Conservation (phyloP, 1,140 invertebrate genomes). For the Drosophila prosaltans region DNA sequence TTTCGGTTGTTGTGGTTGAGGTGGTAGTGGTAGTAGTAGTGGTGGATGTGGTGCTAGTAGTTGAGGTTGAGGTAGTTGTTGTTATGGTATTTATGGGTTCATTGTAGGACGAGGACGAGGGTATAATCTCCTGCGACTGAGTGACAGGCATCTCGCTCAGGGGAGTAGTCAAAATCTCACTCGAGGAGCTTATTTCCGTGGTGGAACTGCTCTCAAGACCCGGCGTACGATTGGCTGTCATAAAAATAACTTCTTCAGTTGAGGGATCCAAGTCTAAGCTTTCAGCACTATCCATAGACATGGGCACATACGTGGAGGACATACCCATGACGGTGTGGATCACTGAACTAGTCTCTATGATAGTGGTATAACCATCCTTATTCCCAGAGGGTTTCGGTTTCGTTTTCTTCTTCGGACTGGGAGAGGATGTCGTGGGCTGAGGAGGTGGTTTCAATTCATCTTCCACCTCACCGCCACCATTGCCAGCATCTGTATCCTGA, state of each 20-base stretch:
- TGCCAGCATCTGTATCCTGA: slow-evolving; percentile 60
- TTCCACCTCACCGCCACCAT: slow-evolving; percentile 49
- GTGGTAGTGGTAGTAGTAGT: slow-evolving; percentile 51
- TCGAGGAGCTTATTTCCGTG: slow-evolving; percentile 15
- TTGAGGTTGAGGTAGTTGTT: slow-evolving; percentile 36
- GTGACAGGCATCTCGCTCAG: slow-evolving; percentile 27
- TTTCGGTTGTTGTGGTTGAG: slow-evolving; percentile 56
- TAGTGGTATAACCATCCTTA: slow-evolving; percentile 59
- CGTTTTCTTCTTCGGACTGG: slow-evolving; percentile 66
- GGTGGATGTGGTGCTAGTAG: slow-evolving; percentile 51
- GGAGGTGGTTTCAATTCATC: slow-evolving; percentile 54
- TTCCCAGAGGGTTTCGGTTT: slow-evolving; percentile 58
- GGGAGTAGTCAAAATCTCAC: slow-evolving; percentile 83
- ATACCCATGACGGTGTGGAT: slow-evolving; percentile 68
- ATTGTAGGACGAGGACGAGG: slow-evolving; percentile 55
- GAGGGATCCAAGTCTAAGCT: slow-evolving; percentile 66
- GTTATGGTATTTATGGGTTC: slow-evolving; percentile 24
- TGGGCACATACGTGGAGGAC: slow-evolving; percentile 73
- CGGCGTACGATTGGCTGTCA: slow-evolving; percentile 82
- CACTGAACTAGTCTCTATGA: slow-evolving; percentile 71
- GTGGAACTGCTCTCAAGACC: slow-evolving; percentile 65
- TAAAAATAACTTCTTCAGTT: slow-evolving; percentile 72
- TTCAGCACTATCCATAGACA: slow-evolving; percentile 74
- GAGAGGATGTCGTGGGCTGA: slow-evolving; percentile 21
- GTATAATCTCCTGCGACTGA: slow-evolving; percentile 42